A percentile compares a stretch with the other conserved stretches of the same genome.
Conservation (phyloP, 2,888 invertebrate species). For the Drosophila aldrichi region DNA sequence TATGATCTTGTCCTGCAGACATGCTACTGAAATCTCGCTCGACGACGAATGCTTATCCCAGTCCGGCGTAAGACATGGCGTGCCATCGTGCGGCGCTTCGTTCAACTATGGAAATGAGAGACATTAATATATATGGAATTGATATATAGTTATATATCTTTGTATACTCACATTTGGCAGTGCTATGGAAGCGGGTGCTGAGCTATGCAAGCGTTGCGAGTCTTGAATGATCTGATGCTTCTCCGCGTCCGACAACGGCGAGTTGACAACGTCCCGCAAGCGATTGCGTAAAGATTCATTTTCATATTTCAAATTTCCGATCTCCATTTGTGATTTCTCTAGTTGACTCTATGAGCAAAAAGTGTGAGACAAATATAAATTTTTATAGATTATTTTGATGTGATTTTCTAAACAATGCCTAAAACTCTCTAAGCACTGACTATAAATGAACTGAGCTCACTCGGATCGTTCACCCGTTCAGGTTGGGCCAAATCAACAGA, state of each 20-base stretch:
- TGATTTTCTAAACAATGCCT: constrained; percentile 6
- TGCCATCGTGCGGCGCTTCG: constrained; percentile 84
- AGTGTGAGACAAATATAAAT: constrained; percentile 13
- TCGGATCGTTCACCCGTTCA: not conserved
- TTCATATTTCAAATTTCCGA: constrained; percentile 89
- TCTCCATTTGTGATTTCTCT: constrained; percentile 85
- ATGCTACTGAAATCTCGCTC: constrained; percentile 96
- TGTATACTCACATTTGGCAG: constrained; percentile 83
- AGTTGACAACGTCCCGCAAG: constrained; percentile 92
- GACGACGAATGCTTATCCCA: constrained; percentile 97
- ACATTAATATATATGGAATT: not conserved
- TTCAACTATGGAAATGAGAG: constrained; percentile 40
- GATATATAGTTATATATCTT: not conserved
- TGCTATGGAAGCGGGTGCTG: constrained; percentile 91
- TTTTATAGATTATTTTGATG: constrained; percentile 5
- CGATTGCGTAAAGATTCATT: constrained; percentile 91
- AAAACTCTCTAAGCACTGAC: constrained; percentile 10
- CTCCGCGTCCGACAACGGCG: constrained; percentile 93
- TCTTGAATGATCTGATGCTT: constrained; percentile 92
- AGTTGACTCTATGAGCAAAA: constrained; percentile 78
- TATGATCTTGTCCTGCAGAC: constrained; percentile 95
- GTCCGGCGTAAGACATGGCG: constrained; percentile 91
- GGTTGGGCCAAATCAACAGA: not conserved
- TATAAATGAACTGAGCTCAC: not conserved
- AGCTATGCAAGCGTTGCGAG: constrained; percentile 90